Evolutionary conservation across 2,797 vertebrate species (phyloP).

Genomic region (Ceryle rudis): DNA sequence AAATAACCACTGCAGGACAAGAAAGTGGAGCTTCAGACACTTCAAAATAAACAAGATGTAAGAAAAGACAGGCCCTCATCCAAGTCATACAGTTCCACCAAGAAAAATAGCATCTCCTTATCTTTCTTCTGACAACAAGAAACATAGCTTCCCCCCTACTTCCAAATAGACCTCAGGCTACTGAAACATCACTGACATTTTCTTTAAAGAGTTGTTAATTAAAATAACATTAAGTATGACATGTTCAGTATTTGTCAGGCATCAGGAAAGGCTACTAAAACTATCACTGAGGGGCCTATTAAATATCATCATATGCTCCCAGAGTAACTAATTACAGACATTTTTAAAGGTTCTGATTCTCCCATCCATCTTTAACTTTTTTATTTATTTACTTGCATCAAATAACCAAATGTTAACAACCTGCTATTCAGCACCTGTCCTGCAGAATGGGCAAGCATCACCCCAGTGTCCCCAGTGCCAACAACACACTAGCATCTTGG

Average conservation of each 20-base stretch:
- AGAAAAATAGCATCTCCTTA: background rate
- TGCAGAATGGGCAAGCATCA: background rate
- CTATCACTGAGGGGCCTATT: conserved; percentile 76
- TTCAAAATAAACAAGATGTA: background rate
- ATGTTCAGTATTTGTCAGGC: conserved; percentile 76
- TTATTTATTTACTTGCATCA: conserved; percentile 56
- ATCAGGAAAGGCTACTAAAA: conserved; percentile 72
- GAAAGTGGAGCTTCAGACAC: background rate
- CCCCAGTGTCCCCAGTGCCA: background rate
- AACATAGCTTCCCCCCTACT: background rate
- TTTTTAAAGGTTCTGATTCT: conserved; percentile 71
- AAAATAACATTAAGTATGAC: conserved; percentile 77
- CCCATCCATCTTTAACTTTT: background rate
- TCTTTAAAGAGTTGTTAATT: conserved; percentile 81
- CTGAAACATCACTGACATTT: conserved; percentile 78
- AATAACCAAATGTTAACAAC: conserved; percentile 67
- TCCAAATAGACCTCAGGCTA: conserved; percentile 49
- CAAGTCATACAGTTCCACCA: background rate
- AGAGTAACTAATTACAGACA: conserved; percentile 77
- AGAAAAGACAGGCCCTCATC: background rate
- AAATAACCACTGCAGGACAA: background rate
- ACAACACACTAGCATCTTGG: background rate
- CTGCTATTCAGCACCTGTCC: background rate
- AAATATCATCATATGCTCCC: conserved; percentile 73
- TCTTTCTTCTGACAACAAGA: background rate